These are phyloP conservation scores for Frankliniella fusca DNA, from an alignment of 2,888 invertebrate species.

Conservation along the genomic window DNA sequence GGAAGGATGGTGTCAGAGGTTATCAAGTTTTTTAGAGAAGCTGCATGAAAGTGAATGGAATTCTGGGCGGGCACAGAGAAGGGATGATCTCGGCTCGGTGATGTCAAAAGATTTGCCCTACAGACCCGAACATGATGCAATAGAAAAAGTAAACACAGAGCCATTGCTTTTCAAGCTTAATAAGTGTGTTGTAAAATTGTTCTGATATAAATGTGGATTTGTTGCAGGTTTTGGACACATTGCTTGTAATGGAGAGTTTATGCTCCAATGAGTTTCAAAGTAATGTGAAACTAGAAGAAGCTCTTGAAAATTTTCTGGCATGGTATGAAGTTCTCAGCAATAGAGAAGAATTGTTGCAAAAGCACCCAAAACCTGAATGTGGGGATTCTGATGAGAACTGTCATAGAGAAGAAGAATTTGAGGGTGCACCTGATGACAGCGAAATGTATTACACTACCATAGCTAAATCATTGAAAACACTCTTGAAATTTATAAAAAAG, in stretches of 20 bases:
- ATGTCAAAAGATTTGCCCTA: constrained; percentile 1
- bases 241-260: background rate
- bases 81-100: background rate
- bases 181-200: too few relatives aligned
- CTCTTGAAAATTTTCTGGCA: background rate
- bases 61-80: background rate
- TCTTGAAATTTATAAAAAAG: background rate
- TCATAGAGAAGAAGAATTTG: background rate
- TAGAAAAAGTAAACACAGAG: background rate
- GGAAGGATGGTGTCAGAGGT: constrained; percentile 36
- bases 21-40: background rate
- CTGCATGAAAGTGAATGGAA: background rate
- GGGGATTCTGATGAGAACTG: background rate
- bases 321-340: background rate
- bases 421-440: background rate
- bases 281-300: background rate
- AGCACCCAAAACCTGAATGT: background rate
- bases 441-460: background rate
- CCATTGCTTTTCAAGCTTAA: background rate
- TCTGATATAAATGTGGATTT: background rate
- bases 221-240: background rate
- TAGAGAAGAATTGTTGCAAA: constrained; percentile 5
- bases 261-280: background rate
- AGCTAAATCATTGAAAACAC: background rate
- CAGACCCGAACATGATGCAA: background rate